phyloP scores from a whole-genome alignment of 1,140 invertebrate species.

The Cydia pomonella region DNA sequence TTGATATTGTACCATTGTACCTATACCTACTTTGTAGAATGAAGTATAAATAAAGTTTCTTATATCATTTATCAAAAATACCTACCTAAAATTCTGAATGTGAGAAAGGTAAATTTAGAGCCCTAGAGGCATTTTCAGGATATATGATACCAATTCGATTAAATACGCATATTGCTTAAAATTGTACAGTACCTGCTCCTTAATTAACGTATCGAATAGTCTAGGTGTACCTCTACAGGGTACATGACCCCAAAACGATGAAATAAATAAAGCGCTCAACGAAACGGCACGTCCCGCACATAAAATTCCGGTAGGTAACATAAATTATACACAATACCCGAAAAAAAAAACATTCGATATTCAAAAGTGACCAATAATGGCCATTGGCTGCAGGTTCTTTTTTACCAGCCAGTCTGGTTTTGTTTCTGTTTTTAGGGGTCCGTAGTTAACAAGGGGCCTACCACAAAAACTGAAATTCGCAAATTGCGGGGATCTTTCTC shows the following conservation, averaged over 20 bases:
- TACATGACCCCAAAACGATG: constrained; percentile 3
- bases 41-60: too few species aligned
- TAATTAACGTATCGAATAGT: background rate
- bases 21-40: too few species aligned
- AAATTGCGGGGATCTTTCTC: too few species aligned
- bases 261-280: constrained; percentile 15
- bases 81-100: too few species aligned
- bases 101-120: too few species aligned
- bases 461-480: too few species aligned
- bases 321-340: constrained; percentile 24
- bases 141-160: too few species aligned
- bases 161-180: background rate
- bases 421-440: background rate
- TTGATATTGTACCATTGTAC: too few species aligned
- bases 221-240: constrained; percentile 10
- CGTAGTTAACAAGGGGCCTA: background rate
- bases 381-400: background rate
- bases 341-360: constrained; percentile 28
- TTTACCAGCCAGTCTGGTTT: background rate
- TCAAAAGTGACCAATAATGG: background rate
- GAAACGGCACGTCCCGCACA: constrained; percentile 23
- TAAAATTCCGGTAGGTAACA: constrained; percentile 12
- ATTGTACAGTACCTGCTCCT: background rate
- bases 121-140: too few species aligned
- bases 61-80: too few species aligned